Evolutionary conservation across 2,797 vertebrate genomes (phyloP), one percentile per base, ranked within the genome.

Genomic region (Vireo griseus): DNA sequence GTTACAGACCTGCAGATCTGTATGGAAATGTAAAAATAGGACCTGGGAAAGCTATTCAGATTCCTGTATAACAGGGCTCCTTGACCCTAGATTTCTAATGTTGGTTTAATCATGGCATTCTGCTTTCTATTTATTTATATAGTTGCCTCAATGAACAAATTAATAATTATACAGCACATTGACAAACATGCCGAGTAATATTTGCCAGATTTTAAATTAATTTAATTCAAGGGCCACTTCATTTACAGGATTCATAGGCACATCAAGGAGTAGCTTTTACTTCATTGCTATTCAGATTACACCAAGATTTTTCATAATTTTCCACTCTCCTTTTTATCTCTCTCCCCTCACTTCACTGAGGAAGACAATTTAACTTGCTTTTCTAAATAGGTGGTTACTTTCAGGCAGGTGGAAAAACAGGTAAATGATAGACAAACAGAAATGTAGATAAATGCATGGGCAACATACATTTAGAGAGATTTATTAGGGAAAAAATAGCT

Each of bases 101-200:
- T 97, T 98, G 94, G 96, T 96, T 98, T 98, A 98, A 98, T 98
- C 97, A 95, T 98, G 97, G 94, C 97, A 97, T 98, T 98, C 96
- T 97, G 97, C 97, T 97, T 98, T 97, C 98, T 98, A 98, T 98
- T 98, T 98, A 98, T 98, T 98, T 98, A 98, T 98, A 97, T 97
- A 97, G 97, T 97, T 98, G 96, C 98, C 94, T 98, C 98, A 97
- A 97, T 97, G 98, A 98, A 98, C 98, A 98, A 98, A 98, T 98
- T 98, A 98, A 98, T 98, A 98, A 98, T 98, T 98, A 98, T 97
- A 98, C 97, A 97, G 97, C 98, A 97, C 98, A 98, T 98, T 98
- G 97, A 98, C 97, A 98, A 98, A 98, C 98, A 98, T 94, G 97
- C 95, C 94, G 93, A 97, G 98, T 98, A 98, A 98, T 98, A 98